phyloP scores from a whole-genome alignment of 2,888 invertebrate genomes.

The Amphiduros pacificus region DNA sequence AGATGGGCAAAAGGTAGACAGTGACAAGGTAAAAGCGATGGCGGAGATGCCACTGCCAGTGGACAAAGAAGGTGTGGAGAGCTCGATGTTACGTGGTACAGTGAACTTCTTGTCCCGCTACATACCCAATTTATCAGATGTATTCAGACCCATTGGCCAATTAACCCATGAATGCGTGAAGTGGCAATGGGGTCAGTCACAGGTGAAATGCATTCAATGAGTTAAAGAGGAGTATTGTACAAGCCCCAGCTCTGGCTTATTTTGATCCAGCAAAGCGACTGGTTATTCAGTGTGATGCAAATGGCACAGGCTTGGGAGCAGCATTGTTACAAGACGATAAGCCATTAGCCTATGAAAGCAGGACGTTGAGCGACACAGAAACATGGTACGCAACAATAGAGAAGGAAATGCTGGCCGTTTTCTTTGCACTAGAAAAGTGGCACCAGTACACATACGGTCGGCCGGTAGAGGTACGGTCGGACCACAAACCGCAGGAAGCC shows the following conservation, averaged over 20 bases:
- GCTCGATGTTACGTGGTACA: no score
- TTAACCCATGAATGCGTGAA: slow-evolving; percentile 20
- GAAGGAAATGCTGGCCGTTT: not conserved
- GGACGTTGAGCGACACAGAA: not conserved
- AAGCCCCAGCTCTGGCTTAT: slow-evolving; percentile 13
- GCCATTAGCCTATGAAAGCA: not conserved
- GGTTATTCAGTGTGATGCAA: slow-evolving; percentile 16
- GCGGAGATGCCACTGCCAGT: not conserved
- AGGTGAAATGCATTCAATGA: slow-evolving; percentile 22
- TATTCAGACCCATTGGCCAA: slow-evolving; percentile 16
- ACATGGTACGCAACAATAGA: not conserved
- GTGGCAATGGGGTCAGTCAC: slow-evolving; percentile 22
- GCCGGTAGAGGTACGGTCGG: not conserved
- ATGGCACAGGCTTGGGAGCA: slow-evolving; percentile 13
- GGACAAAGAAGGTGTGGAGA: not conserved
- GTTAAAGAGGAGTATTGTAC: slow-evolving; percentile 3
- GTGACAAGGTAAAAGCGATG: no score
- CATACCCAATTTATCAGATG: slow-evolving; percentile 18
- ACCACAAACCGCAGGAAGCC: not conserved
- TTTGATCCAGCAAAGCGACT: slow-evolving; percentile 13
- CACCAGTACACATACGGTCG: not conserved
- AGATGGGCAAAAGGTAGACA: no score
- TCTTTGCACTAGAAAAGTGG: not conserved
- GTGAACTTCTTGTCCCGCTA: slow-evolving; percentile 25
- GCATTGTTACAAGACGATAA: not conserved